phyloP scores from a whole-genome alignment of 2,888 invertebrate genomes.

The Coenonympha glycerion region DNA sequence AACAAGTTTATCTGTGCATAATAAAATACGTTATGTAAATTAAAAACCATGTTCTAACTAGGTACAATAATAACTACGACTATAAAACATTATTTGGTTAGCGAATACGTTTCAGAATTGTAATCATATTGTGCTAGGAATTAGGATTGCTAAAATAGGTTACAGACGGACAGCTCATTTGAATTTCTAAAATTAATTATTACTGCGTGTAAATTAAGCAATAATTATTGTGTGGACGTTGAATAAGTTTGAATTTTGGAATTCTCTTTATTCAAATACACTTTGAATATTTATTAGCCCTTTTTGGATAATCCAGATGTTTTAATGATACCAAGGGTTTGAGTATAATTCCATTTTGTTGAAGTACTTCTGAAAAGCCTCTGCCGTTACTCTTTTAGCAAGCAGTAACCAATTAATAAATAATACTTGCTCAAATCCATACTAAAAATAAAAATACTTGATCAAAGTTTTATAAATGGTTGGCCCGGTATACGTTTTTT shows the following conservation, averaged over 20 bases:
- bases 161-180: neutral
- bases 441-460: too few relatives aligned
- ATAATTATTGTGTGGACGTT: neutral
- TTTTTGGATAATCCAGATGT: too few relatives aligned
- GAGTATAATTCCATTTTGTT: too few relatives aligned
- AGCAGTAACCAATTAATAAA: too few relatives aligned
- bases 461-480: too few relatives aligned
- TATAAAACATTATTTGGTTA: conserved; percentile 12
- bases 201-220: neutral
- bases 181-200: neutral
- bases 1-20: conserved; percentile 4
- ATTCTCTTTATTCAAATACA: neutral
- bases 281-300: too few relatives aligned
- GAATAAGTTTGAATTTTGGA: too few relatives aligned
- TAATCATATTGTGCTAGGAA: conserved; percentile 12
- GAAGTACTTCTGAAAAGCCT: too few relatives aligned
- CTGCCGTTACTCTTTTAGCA: too few relatives aligned
- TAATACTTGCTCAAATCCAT: too few relatives aligned
- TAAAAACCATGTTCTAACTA: conserved; percentile 6
- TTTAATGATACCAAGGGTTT: too few relatives aligned
- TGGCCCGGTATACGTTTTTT: too few relatives aligned
- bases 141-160: neutral
- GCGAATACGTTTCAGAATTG: conserved; percentile 3
- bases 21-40: conserved; percentile 18
- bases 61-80: conserved; percentile 8